A percentile compares a stretch with the other conserved stretches of the same genome.
phyloP scores from a whole-genome alignment of 2,113 vertebrate genomes.

The Rhombomys opimus region DNA sequence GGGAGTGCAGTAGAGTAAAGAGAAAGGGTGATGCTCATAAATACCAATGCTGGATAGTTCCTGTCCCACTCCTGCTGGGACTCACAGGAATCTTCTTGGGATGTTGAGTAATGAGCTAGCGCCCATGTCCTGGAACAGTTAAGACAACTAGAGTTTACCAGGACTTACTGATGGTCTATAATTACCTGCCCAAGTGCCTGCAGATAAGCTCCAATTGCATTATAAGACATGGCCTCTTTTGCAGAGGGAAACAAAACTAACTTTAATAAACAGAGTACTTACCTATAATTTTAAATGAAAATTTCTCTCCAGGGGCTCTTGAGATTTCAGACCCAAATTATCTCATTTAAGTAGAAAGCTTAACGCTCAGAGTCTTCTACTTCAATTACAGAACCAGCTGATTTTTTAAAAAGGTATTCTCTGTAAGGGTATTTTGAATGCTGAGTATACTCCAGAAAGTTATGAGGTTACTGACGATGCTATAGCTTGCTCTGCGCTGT shows the following conservation, averaged over 20 bases:
- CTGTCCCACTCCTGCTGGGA: background rate
- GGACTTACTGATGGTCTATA: background rate
- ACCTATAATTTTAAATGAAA: slow-evolving; percentile 56
- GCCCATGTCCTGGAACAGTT: background rate
- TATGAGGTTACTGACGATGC: background rate
- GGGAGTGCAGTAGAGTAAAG: background rate
- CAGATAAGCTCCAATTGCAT: background rate
- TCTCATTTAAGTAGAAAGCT: slow-evolving; percentile 21
- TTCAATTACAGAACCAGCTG: slow-evolving; percentile 54
- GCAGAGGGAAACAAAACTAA: slow-evolving; percentile 45
- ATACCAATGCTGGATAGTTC: background rate
- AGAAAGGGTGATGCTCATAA: background rate
- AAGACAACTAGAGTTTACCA: background rate
- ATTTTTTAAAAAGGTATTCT: slow-evolving; percentile 61
- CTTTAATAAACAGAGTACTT: slow-evolving; percentile 50
- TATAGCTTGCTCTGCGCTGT: slow-evolving; percentile 56
- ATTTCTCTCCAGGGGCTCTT: slow-evolving; percentile 1
- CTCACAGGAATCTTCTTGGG: background rate
- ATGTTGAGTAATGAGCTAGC: background rate
- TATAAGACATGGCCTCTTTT: background rate
- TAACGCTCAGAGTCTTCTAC: slow-evolving; percentile 34
- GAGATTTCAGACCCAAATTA: slow-evolving; percentile 36
- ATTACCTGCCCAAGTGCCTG: background rate
- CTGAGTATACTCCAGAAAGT: slow-evolving; percentile 43
- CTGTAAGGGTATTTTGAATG: slow-evolving; percentile 46